phyloP scores from a whole-genome alignment of 1,140 invertebrate species.

The Pachyrhynchus sulphureomaculatus region DNA sequence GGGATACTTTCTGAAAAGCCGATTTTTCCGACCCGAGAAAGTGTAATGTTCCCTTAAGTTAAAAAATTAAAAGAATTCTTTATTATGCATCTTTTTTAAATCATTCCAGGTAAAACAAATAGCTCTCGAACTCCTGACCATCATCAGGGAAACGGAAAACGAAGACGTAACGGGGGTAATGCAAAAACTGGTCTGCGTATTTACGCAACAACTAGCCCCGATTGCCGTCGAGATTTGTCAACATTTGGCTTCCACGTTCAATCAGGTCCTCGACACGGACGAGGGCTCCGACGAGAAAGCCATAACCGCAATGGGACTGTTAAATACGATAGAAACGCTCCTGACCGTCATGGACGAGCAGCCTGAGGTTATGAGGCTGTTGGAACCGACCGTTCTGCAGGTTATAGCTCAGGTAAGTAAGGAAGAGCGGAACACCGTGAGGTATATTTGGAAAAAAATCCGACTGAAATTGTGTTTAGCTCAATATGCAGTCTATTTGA shows the following conservation, averaged over 20 bases:
- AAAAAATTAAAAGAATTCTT: no score
- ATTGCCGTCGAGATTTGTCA: conserved; percentile 95
- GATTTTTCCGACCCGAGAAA: no score
- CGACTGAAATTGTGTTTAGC: no score
- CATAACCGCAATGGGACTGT: conserved; percentile 93
- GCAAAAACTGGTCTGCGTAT: conserved; percentile 93
- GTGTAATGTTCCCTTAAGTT: no score
- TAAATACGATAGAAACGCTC: conserved; percentile 96
- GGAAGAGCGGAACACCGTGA: no score
- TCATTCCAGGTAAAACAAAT: conserved; percentile 62
- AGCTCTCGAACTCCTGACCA: conserved; percentile 82
- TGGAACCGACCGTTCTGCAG: conserved; percentile 92
- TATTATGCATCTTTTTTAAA: no score
- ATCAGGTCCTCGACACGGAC: conserved; percentile 79
- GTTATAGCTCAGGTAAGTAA: conserved; percentile 71
- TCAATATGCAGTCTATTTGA: no score
- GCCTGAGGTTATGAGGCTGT: conserved; percentile 79
- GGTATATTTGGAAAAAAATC: no score
- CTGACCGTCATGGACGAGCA: conserved; percentile 93
- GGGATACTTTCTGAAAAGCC: no score
- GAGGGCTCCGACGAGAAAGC: conserved; percentile 94
- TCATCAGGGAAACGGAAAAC: conserved; percentile 96
- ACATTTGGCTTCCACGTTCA: conserved; percentile 91
- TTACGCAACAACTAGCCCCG: conserved; percentile 86
- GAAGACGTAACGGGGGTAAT: conserved; percentile 95